Evolutionary conservation across 1,140 invertebrate species (phyloP).

Genomic region (Samia ricini): DNA sequence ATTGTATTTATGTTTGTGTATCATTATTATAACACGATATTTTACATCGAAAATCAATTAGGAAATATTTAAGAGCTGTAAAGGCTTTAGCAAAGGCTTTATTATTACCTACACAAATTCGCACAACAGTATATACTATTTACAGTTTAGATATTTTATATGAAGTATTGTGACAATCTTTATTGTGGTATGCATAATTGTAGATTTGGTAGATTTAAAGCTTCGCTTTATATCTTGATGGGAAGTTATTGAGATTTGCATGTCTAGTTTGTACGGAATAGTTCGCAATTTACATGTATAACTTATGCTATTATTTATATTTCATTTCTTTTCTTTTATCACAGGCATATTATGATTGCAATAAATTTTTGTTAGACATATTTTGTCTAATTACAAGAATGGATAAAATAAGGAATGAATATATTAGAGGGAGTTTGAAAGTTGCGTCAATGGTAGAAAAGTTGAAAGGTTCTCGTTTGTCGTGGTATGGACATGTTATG

Average conservation of each 20-base stretch:
- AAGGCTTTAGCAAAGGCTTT: conserved; percentile 39
- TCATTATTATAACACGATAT: not conserved
- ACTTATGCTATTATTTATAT: conserved; percentile 32
- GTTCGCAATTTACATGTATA: conserved; percentile 33
- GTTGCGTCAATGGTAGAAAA: no score
- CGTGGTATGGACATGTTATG: no score
- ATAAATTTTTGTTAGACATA: not conserved
- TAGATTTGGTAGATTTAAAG: not conserved
- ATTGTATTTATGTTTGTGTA: not conserved
- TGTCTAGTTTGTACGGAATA: conserved; percentile 36
- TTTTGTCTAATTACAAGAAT: no score
- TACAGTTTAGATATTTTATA: conserved; percentile 8
- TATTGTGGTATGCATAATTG: no score
- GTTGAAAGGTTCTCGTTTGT: no score
- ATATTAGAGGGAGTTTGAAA: no score
- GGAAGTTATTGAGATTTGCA: conserved; percentile 41
- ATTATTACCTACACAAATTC: conserved; percentile 74
- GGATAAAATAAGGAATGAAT: no score
- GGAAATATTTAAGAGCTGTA: not conserved
- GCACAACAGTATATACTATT: conserved; percentile 46
- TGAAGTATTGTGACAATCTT: not conserved
- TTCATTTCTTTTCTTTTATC: conserved; percentile 20
- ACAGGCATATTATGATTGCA: not conserved
- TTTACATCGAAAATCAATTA: not conserved
- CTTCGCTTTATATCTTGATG: not conserved